Conservation (phyloP, 2,113 vertebrate species). For the Trochalopteron elliotii region DNA sequence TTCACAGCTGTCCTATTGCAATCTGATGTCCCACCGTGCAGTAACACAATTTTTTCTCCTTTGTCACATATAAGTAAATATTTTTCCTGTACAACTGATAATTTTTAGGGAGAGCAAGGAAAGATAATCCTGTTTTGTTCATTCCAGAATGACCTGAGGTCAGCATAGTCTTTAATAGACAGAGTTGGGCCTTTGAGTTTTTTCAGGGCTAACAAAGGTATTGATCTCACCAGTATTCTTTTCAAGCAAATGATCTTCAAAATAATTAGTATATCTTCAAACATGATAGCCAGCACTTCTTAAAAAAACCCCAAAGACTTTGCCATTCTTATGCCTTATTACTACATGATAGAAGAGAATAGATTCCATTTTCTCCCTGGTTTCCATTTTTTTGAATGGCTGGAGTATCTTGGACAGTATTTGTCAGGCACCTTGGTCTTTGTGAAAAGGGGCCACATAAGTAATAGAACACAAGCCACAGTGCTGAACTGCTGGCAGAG, state of each 20-base stretch:
- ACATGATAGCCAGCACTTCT: neutral
- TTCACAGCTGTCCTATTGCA: neutral
- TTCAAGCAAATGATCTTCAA: neutral
- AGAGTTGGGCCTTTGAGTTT: neutral
- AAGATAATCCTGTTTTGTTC: neutral
- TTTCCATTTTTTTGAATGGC: neutral
- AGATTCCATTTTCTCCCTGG: neutral
- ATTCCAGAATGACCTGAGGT: neutral
- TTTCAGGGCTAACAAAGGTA: neutral
- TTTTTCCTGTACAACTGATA: neutral
- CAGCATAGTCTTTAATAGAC: neutral
- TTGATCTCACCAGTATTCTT: neutral
- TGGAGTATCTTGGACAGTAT: neutral
- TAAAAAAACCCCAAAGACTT: neutral
- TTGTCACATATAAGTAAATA: neutral
- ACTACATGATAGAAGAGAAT: neutral
- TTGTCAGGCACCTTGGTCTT: neutral
- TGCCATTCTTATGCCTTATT: neutral
- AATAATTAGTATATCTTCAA: neutral
- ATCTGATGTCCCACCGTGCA: neutral
- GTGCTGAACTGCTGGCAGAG: neutral
- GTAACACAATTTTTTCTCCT: neutral
- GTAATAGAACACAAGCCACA: neutral
- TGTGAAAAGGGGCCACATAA: neutral
- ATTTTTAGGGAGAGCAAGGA: neutral